Evolutionary conservation across 2,797 vertebrate species (phyloP), one percentile per base, ranked within the genome.

Genomic region (Microchirus variegatus): DNA sequence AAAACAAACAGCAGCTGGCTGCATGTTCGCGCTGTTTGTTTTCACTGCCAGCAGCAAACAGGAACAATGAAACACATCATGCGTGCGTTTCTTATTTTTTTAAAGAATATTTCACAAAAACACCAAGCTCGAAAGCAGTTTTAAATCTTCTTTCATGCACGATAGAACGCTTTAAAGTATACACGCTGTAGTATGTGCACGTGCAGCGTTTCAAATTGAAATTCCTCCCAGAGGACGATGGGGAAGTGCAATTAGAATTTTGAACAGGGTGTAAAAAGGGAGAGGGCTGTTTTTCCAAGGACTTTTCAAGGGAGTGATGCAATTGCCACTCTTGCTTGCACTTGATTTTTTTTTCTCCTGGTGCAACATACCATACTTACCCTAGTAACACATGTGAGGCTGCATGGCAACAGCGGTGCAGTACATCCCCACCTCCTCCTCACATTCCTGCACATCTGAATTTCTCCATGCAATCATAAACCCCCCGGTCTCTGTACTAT

Each of bases 301-400:
- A 77, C 84, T 85, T 87, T 84, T 77, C 70, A 77, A 73, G 57
- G 59, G 75, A 74, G 60, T 92, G 90, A 92, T 89, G 90, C 90
- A 92, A 92, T 66, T 78, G 63, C 83, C 69, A 75, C 76, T 81
- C 76, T 82, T 76, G 66, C 84, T 91, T 91, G 86, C 88, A 73
- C 75, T 37, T 55, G 48, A 16, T 63, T 62, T 82, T 84, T 81
- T 75, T 78, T 9, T 14, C 9, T 5, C 48, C 82, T 87, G 76
- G 84, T 80, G 89, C 89, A 90, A 89, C 91, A 83, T 83, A 83
- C 80, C 84, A 83, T 80, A 84, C 81, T 90, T 91, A 90, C 88
- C 86, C 90, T 53, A 88, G 86, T 89, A 90, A 91, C 90, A 90
- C 87, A 90, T n/a, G 45, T 63, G 78, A 78, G 83, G 74, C 87